A percentile compares a stretch with the other conserved stretches of the same genome.
Conservation (phyloP, 2,888 invertebrate genomes). For the Balanococcus diminutus region DNA sequence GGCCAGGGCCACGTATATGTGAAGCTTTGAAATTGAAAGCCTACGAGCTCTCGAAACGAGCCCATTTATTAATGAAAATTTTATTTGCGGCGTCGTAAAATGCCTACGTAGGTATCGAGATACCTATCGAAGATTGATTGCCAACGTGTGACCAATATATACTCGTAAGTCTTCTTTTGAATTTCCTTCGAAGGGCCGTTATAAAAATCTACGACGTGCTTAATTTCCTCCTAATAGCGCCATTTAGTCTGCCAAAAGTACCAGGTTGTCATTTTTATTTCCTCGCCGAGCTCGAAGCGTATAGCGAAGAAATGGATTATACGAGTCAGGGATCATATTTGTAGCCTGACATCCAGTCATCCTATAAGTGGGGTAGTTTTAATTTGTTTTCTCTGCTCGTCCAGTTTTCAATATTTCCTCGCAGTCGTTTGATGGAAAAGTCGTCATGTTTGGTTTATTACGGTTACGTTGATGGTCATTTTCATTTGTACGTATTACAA, state of each 20-base stretch:
- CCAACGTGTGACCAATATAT: neutral
- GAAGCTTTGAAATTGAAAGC: neutral
- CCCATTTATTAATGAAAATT: neutral
- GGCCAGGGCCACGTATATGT: neutral
- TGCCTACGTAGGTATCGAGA: neutral
- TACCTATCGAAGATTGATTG: neutral
- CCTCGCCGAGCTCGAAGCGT: too few relatives aligned
- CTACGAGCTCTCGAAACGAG: too few relatives aligned
- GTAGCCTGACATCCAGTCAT: too few relatives aligned
- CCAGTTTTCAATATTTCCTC: neutral
- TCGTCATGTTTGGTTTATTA: too few relatives aligned
- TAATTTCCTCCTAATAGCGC: neutral
- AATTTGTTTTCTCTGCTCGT: neutral
- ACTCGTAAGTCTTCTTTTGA: neutral
- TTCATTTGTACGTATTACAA: neutral
- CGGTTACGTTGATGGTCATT: neutral
- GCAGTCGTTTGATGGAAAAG: neutral
- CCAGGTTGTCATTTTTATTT: neutral
- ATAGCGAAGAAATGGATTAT: neutral
- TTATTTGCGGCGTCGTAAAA: neutral
- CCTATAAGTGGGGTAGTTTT: too few relatives aligned
- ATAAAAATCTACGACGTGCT: neutral
- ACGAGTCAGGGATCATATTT: too few relatives aligned
- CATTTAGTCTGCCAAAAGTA: neutral
- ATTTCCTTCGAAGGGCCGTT: neutral